A percentile compares a stretch with the other conserved stretches of the same genome.
These are phyloP conservation scores for Dermatophagoides farinae DNA, from an alignment of 1,140 invertebrate species.

Conservation along the genomic window DNA sequence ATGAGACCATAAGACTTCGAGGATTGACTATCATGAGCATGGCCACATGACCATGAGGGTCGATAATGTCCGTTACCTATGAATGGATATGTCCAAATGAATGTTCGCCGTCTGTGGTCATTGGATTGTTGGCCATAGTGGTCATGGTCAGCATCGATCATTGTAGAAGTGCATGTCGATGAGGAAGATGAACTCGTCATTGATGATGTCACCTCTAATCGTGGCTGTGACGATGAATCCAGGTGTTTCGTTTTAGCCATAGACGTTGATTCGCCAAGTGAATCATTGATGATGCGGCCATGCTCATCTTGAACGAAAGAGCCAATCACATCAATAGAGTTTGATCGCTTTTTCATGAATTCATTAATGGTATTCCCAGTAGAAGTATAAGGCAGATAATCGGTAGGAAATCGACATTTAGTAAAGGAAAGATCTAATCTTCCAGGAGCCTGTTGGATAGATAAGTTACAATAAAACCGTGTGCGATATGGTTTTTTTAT, in stretches of 20 bases:
- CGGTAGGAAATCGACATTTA: slow-evolving; percentile 14
- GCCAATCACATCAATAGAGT: too few relatives aligned
- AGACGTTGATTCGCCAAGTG: too few relatives aligned
- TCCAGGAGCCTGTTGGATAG: not conserved
- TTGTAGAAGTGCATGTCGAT: not conserved
- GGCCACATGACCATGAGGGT: not conserved
- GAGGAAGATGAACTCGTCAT: not conserved
- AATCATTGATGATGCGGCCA: too few relatives aligned
- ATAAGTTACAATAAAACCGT: too few relatives aligned
- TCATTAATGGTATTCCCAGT: not conserved
- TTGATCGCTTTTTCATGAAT: too few relatives aligned
- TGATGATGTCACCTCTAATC: too few relatives aligned
- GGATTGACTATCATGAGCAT: not conserved
- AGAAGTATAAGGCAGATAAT: slow-evolving; percentile 17
- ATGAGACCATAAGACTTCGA: not conserved
- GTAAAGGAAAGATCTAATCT: slow-evolving; percentile 6
- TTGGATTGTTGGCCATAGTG: not conserved
- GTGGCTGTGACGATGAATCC: too few relatives aligned
- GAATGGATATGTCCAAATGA: not conserved
- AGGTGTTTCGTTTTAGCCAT: too few relatives aligned
- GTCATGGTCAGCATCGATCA: not conserved
- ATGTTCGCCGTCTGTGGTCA: not conserved
- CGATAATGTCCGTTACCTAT: not conserved
- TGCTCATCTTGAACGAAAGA: too few relatives aligned
- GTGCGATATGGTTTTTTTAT: too few relatives aligned